phyloP scores from a whole-genome alignment of 2,888 invertebrate genomes.

The Sicus ferrugineus region DNA sequence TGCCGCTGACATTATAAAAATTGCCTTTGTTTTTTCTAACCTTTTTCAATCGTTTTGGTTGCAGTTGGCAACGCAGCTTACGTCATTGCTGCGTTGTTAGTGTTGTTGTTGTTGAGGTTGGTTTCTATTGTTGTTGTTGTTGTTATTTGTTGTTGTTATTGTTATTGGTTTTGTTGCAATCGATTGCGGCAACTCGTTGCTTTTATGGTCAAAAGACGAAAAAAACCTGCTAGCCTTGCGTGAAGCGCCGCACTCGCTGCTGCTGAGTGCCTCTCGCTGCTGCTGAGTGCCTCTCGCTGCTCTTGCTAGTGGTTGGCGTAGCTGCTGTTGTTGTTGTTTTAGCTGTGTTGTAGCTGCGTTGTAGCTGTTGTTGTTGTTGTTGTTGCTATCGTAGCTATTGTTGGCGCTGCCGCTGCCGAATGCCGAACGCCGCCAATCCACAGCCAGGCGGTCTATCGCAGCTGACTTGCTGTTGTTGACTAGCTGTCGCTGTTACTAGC shows the following conservation, averaged over 20 bases:
- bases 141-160: conserved; percentile 15
- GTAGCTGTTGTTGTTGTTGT: neutral
- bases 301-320: neutral
- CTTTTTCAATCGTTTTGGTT: conserved; percentile 11
- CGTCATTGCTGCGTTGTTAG: conserved; percentile 20
- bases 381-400: conserved; percentile 1
- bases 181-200: conserved; percentile 19
- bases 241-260: conserved; percentile 35
- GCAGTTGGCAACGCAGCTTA: conserved; percentile 31
- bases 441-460: too few species aligned
- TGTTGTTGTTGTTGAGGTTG: conserved; percentile 22
- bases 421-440: too few species aligned
- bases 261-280: neutral
- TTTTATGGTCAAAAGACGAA: conserved; percentile 16
- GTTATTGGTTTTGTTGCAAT: neutral
- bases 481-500: neutral
- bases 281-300: neutral
- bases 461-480: too few species aligned
- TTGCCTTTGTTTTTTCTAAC: too few species aligned
- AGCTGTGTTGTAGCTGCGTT: conserved; percentile 2
- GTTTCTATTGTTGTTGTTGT: neutral
- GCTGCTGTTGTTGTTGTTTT: conserved; percentile 14
- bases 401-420: neutral
- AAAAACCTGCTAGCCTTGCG: conserved; percentile 41
- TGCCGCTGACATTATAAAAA: too few species aligned